Evolutionary conservation across 1,140 invertebrate species (phyloP).

Genomic region (Papilio machaon): DNA sequence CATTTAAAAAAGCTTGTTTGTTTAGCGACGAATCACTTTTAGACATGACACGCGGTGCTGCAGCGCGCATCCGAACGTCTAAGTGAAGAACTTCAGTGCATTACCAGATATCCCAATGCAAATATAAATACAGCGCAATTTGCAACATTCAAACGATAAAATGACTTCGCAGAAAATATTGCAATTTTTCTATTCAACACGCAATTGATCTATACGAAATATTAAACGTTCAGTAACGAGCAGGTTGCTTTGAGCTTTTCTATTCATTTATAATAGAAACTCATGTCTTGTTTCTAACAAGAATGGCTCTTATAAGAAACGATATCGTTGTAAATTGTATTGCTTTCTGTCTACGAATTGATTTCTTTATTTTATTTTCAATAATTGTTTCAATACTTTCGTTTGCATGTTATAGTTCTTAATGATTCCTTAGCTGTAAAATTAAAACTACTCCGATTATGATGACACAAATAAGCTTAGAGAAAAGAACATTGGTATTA

Average conservation of each 20-base stretch:
- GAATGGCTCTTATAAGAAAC: slow-evolving; percentile 47
- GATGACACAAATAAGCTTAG: slow-evolving; percentile 25
- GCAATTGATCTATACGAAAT: slow-evolving; percentile 50
- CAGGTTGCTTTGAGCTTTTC: neutral
- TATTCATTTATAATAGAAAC: slow-evolving; percentile 23
- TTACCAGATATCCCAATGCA: slow-evolving; percentile 24
- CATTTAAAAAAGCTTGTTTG: slow-evolving; percentile 81
- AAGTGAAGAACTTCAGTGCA: slow-evolving; percentile 42
- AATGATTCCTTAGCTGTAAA: neutral
- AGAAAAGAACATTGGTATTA: slow-evolving; percentile 27
- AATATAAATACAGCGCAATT: slow-evolving; percentile 45
- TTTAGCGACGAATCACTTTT: slow-evolving; percentile 77
- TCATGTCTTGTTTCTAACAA: slow-evolving; percentile 41
- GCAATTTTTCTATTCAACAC: slow-evolving; percentile 47
- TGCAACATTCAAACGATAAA: slow-evolving; percentile 28
- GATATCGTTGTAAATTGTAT: slow-evolving; percentile 32
- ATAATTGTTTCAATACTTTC: neutral
- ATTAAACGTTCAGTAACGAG: slow-evolving; percentile 51
- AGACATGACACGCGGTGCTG: slow-evolving; percentile 71
- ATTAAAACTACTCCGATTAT: slow-evolving; percentile 6
- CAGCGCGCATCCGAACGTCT: slow-evolving; percentile 60
- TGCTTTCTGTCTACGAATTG: neutral
- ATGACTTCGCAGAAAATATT: slow-evolving; percentile 31
- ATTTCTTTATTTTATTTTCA: neutral
- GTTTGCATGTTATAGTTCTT: neutral